These are phyloP conservation scores for Rattus rattus DNA, from an alignment of 2,113 vertebrate genomes.

Conservation along the genomic window DNA sequence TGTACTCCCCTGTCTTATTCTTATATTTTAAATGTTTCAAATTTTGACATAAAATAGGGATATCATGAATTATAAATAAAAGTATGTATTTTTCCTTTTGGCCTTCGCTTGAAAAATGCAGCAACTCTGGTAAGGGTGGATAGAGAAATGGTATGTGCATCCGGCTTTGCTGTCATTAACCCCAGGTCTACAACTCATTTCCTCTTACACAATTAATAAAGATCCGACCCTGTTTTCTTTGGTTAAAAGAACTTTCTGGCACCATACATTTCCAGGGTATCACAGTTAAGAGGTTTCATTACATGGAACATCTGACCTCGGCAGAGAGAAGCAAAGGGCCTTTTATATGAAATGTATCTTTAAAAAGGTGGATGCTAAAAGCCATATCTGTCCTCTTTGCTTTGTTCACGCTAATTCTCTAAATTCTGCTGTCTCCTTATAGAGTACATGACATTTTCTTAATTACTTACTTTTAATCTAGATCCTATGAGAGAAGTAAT, in stretches of 20 bases:
- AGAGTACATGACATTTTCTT: not conserved
- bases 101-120: not conserved
- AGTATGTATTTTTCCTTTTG: not conserved
- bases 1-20: not conserved
- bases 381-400: not conserved
- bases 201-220: not conserved
- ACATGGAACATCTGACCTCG: not conserved
- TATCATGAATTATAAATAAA: not conserved
- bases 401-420: not conserved
- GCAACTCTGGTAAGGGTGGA: not conserved
- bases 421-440: constrained; percentile 21
- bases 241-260: constrained; percentile 22
- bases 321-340: not conserved
- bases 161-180: not conserved
- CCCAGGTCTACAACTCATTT: not conserved
- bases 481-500: not conserved
- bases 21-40: not conserved
- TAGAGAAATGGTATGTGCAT: not conserved
- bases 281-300: constrained; percentile 3
- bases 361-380: not conserved
- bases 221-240: constrained; percentile 2
- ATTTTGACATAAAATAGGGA: not conserved
- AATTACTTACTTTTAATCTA: constrained; percentile 15
- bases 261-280: not conserved
- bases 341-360: constrained; percentile 27